Percentiles rank a stretch among this genome's conserved stretches.
These are phyloP conservation scores for Thymelicus lineola DNA, from an alignment of 2,888 invertebrate species.

Conservation along the genomic window DNA sequence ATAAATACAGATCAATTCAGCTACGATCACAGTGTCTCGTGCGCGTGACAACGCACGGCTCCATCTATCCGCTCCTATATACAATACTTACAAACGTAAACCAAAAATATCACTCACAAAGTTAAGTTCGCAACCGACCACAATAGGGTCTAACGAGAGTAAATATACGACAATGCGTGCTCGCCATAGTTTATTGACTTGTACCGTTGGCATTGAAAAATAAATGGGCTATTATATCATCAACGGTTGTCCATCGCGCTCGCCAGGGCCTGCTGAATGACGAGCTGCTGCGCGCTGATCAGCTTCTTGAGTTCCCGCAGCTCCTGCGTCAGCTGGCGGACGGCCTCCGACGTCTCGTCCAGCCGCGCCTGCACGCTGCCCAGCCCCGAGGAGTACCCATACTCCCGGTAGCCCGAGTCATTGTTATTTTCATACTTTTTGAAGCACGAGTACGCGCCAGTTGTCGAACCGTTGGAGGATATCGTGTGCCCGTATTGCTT, in stretches of 20 bases:
- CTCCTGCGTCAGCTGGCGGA: constrained; percentile 88
- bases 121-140: constrained; percentile 68
- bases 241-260: constrained; percentile 74
- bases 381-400: constrained; percentile 83
- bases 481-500: constrained; percentile 89
- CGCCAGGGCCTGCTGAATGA: constrained; percentile 78
- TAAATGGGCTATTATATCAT: constrained; percentile 80
- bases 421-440: constrained; percentile 88
- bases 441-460: constrained; percentile 87
- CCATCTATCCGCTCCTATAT: constrained; percentile 26
- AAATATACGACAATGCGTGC: constrained; percentile 62
- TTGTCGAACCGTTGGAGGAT: constrained; percentile 87
- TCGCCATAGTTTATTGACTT: constrained; percentile 79
- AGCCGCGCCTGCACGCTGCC: constrained; percentile 87
- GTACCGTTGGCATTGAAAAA: constrained; percentile 79
- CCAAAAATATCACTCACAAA: constrained; percentile 67
- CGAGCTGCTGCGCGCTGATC: constrained; percentile 80
- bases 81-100: constrained; percentile 47
- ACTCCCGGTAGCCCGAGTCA: constrained; percentile 78
- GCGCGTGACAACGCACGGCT: constrained; percentile 28
- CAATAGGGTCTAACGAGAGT: constrained; percentile 60
- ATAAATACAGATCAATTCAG: constrained; percentile 41
- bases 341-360: constrained; percentile 88
- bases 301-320: constrained; percentile 88
- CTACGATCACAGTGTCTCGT: constrained; percentile 45